Evolutionary conservation across 2,797 vertebrate species (phyloP).

Genomic region (Phataginus tricuspis): DNA sequence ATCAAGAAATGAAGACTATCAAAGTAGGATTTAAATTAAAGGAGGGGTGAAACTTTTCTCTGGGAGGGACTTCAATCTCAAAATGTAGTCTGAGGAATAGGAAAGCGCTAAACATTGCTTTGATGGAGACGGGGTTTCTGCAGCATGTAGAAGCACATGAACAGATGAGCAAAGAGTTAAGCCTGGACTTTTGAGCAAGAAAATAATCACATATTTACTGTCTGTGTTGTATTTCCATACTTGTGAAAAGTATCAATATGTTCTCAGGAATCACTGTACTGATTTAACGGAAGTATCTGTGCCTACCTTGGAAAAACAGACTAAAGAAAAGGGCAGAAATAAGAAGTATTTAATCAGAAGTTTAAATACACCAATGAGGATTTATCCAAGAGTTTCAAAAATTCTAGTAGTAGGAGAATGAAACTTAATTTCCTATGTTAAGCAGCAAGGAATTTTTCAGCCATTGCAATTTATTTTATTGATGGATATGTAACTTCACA

Average conservation of each 20-base stretch:
- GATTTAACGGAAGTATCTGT: not conserved
- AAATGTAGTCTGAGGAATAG: not conserved
- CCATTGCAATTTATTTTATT: not conserved
- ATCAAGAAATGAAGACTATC: not conserved
- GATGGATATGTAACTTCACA: not conserved
- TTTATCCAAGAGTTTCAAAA: not conserved
- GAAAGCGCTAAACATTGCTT: rapidly evolving
- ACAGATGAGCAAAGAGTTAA: not conserved
- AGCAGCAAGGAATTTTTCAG: not conserved
- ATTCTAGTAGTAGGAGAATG: not conserved
- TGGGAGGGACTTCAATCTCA: not conserved
- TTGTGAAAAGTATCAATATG: not conserved
- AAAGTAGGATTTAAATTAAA: not conserved
- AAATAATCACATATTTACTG: not conserved
- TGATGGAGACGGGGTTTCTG: not conserved
- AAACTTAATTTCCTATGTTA: not conserved
- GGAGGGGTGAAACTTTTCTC: not conserved
- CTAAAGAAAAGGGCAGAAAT: not conserved
- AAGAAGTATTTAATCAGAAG: not conserved
- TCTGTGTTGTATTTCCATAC: not conserved
- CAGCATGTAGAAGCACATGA: not conserved
- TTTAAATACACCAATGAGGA: not conserved
- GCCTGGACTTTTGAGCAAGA: not conserved
- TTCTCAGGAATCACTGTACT: not conserved
- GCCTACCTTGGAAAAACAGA: not conserved